These are phyloP conservation scores for Phengaris alcon DNA, from an alignment of 2,888 invertebrate species.

Conservation along the genomic window DNA sequence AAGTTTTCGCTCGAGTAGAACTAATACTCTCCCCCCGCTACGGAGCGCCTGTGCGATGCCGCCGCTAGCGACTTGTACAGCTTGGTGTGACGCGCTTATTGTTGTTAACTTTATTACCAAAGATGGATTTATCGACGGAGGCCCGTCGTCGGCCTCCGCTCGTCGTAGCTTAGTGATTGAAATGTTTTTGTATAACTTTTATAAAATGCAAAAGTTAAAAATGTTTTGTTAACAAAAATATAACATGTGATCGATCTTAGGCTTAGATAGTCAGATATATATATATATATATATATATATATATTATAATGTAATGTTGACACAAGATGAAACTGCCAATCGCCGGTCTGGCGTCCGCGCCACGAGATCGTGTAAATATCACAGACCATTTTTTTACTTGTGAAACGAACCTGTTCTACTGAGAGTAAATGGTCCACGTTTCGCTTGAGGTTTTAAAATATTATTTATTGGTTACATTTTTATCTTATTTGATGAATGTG, in stretches of 20 bases:
- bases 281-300: conserved; percentile 48
- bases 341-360: conserved; percentile 38
- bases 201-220: conserved; percentile 65
- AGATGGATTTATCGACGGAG: conserved; percentile 67
- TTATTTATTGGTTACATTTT: conserved; percentile 32
- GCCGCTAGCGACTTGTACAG: conserved; percentile 40
- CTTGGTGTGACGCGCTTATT: conserved; percentile 61
- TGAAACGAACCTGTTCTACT: conserved; percentile 11
- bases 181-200: conserved; percentile 72
- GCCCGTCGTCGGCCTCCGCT: conserved; percentile 59
- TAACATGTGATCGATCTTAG: conserved; percentile 72
- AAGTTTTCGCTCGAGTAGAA: conserved; percentile 38
- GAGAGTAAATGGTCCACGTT: conserved; percentile 26
- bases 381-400: conserved; percentile 37
- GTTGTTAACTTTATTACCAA: conserved; percentile 75
- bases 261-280: conserved; percentile 59
- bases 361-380: conserved; percentile 47
- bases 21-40: conserved; percentile 30
- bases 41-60: conserved; percentile 30
- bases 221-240: conserved; percentile 66
- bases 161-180: conserved; percentile 68
- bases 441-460: conserved; percentile 29
- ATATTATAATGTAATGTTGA: conserved; percentile 40
- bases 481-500: conserved; percentile 35
- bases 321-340: conserved; percentile 44